Conservation (phyloP, 2,113 vertebrate species). For the Thermophis baileyi region DNA sequence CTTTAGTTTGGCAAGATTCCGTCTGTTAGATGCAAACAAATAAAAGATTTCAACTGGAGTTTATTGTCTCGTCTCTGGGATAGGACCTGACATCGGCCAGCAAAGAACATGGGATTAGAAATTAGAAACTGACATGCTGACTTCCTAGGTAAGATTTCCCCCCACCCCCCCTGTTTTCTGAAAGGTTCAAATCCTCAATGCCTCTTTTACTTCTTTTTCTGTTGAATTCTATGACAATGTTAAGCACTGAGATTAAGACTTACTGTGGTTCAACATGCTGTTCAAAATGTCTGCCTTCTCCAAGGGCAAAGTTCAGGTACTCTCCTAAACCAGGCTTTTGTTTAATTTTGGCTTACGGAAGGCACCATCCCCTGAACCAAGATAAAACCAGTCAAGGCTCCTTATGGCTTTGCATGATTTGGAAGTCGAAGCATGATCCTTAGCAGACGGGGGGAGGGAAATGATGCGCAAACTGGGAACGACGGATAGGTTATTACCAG, state of each 20-base stretch:
- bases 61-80: neutral
- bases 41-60: neutral
- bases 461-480: neutral
- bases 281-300: neutral
- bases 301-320: neutral
- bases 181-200: neutral
- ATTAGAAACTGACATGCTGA: neutral
- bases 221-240: neutral
- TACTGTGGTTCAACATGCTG: neutral
- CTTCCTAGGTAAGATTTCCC: neutral
- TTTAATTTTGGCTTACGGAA: neutral
- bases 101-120: conserved; percentile 31
- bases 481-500: neutral
- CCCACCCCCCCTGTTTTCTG: rapidly evolving
- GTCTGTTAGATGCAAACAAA: neutral
- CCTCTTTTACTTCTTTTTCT: neutral
- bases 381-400: neutral
- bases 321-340: neutral
- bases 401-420: neutral
- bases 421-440: neutral
- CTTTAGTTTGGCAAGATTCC: neutral
- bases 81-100: neutral
- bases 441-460: neutral
- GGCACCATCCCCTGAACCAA: neutral
- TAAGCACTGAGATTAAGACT: neutral